Base-by-base conservation (phyloP, 1,140 invertebrate genomes). In the Homarus americanus region DNA sequence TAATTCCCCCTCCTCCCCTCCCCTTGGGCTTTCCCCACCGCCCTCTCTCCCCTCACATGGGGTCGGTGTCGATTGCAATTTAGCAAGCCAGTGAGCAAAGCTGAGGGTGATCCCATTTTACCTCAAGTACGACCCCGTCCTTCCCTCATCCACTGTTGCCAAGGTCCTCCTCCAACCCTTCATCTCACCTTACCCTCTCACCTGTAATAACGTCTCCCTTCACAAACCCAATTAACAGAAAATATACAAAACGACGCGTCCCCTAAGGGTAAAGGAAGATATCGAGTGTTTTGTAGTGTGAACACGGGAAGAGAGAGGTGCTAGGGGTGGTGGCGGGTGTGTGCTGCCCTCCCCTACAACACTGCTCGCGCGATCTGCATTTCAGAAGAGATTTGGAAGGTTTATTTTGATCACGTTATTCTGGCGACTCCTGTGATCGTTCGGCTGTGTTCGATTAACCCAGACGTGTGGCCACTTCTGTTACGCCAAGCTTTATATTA, bases 81-180 rank as follows among this genome's bases (percentile, higher is more conserved):
- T 88, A 88, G 76, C 86, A 66, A 80, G 41, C 86, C 86, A 88
- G 86, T 88, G 86, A 80, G 86, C 86, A 88, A 88, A 88, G 76
- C 86, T 41, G 40, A 41, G 49, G 53, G 41, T 88, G 49, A 88
- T 88, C 86, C 86, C 58, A 80, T 88, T 88, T 82, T 79, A 76
- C 78, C 78, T 88, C 76, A 88, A 88, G 86, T 80, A 82, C 76
- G 36, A 38, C 44, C 36, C 44, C 85, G 2, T 10, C 66, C 53
- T 24, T 34, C 53, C 36, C 73, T 66, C 58, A 32, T 24, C 53
- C 28, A 63, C 38, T 24, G 75, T 34, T 72, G 38, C 53, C 86
- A 34, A 32, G n/a, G 63, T 66, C 28, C n/a, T 4, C 63, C 53
- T 58, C 49, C 49, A 34, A 3, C 44, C 12, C 20, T 38, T 9